A percentile compares a stretch with the other conserved stretches of the same genome.
Evolutionary conservation across 2,113 vertebrate genomes (phyloP).

Genomic region (Alces alces): DNA sequence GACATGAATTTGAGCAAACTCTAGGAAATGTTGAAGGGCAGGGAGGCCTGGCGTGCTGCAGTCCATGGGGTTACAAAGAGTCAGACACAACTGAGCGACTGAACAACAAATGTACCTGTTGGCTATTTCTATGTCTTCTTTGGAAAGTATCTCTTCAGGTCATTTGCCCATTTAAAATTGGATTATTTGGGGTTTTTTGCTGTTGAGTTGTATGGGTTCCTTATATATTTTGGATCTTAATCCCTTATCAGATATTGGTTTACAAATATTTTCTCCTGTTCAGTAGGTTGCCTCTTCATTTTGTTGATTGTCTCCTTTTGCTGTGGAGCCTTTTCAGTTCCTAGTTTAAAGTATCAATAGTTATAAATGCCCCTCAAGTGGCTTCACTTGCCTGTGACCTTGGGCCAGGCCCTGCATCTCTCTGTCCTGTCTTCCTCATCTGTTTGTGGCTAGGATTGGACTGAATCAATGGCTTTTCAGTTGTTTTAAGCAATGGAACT

Average conservation of each 20-base stretch:
- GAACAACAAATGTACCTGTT: background rate
- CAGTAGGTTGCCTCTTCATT: background rate
- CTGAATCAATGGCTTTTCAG: background rate
- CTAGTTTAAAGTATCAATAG: background rate
- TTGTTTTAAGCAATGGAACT: background rate
- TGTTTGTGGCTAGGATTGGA: background rate
- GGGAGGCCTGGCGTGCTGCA: background rate
- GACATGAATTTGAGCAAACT: background rate
- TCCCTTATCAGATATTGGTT: background rate
- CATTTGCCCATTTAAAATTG: background rate
- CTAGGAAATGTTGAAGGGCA: background rate
- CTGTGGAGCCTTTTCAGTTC: background rate
- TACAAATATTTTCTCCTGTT: background rate
- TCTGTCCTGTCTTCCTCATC: background rate
- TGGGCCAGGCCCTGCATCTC: background rate
- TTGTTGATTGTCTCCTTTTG: background rate
- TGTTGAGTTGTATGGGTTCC: background rate
- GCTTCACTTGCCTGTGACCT: background rate
- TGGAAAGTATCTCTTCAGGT: background rate
- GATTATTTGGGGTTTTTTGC: background rate
- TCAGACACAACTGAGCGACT: fast-evolving
- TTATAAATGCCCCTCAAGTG: background rate
- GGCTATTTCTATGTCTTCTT: background rate
- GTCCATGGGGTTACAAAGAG: background rate
- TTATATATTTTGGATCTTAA: background rate